Evolutionary conservation across 2,113 vertebrate species (phyloP).

Genomic region (Chiloscyllium plagiosum): DNA sequence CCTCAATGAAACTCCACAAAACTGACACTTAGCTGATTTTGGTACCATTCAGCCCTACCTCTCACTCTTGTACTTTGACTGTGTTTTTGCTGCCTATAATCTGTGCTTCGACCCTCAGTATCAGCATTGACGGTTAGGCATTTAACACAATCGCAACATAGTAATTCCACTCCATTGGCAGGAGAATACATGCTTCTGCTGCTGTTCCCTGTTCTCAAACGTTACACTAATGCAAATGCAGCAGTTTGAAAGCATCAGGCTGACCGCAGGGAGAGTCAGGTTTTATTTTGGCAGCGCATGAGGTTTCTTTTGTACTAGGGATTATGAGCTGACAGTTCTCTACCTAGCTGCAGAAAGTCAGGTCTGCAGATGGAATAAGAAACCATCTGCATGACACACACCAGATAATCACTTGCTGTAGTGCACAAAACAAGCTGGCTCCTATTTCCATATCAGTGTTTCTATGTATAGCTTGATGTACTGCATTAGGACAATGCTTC

Average conservation of each 20-base stretch:
- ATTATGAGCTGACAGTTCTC: slow-evolving; percentile 1
- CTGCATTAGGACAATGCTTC: slow-evolving; percentile 22
- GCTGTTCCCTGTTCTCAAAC: not conserved
- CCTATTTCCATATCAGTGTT: slow-evolving; percentile 34
- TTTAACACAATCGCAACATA: not conserved
- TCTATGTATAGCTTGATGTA: slow-evolving; percentile 23
- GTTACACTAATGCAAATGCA: not conserved
- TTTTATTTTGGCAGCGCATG: not conserved
- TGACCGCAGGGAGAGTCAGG: not conserved
- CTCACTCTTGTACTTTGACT: not conserved
- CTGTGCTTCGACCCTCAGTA: not conserved
- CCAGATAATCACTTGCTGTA: not conserved
- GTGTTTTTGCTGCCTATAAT: not conserved
- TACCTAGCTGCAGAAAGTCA: not conserved
- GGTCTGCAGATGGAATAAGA: not conserved
- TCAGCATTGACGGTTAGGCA: not conserved
- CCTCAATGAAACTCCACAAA: too few species aligned
- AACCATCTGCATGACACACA: slow-evolving; percentile 6
- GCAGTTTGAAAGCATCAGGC: not conserved
- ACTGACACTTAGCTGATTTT: too few species aligned
- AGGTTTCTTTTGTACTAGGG: not conserved
- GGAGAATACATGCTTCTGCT: not conserved
- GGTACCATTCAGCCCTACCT: not conserved
- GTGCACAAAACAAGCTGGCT: not conserved
- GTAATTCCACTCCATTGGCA: not conserved